A percentile compares a stretch with the other conserved stretches of the same genome.
These are phyloP conservation scores for Odontophorus gujanensis DNA, from an alignment of 2,113 vertebrate genomes.

Conservation along the genomic window DNA sequence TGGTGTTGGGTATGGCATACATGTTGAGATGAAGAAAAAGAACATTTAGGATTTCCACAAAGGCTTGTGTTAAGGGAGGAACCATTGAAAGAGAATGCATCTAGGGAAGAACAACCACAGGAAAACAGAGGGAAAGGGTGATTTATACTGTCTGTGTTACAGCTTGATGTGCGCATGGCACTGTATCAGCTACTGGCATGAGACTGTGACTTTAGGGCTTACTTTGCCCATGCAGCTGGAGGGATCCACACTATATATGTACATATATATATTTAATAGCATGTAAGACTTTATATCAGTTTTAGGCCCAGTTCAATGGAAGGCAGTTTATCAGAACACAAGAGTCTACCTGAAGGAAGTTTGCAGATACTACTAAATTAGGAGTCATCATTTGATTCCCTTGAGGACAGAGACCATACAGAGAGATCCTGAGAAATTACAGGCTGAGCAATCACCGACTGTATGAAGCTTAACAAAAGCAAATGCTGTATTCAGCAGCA, in stretches of 20 bases:
- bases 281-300: not conserved
- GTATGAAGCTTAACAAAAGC: not conserved
- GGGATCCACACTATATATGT: not conserved
- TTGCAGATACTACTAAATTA: not conserved
- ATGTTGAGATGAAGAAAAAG: not conserved
- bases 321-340: not conserved
- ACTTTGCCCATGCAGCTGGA: not conserved
- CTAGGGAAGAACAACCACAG: not conserved
- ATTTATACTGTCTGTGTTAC: not conserved
- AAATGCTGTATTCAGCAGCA: not conserved
- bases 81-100: not conserved
- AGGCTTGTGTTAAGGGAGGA: not conserved
- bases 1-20: rapidly evolving
- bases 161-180: rapidly evolving
- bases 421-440: not conserved
- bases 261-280: not conserved
- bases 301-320: not conserved
- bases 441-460: not conserved
- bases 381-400: not conserved
- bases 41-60: not conserved
- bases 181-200: not conserved
- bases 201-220: rapidly evolving
- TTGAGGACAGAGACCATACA: not conserved
- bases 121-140: rapidly evolving
- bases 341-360: not conserved